These are phyloP conservation scores for Addax nasomaculatus DNA, from an alignment of 2,113 vertebrate species.

Conservation along the genomic window DNA sequence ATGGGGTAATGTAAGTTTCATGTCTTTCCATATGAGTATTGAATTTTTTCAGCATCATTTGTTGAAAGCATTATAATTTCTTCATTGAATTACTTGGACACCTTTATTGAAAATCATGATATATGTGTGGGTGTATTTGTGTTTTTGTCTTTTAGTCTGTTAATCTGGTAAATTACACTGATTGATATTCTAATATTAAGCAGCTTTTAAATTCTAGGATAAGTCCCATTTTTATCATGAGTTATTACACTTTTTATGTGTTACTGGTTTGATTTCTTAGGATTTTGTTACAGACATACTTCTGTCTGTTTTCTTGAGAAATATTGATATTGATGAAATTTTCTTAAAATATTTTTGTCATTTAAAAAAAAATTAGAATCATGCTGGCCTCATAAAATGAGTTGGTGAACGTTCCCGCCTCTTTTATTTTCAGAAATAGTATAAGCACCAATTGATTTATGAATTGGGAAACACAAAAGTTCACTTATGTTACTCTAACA, in stretches of 20 bases:
- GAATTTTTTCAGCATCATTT: not conserved
- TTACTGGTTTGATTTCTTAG: not conserved
- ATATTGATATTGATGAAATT: not conserved
- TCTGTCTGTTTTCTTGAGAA: not conserved
- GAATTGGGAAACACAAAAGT: not conserved
- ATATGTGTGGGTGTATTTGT: not conserved
- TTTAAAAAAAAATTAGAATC: not conserved
- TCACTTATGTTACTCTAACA: not conserved
- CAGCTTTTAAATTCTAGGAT: not conserved
- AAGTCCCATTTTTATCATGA: not conserved
- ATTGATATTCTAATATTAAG: not conserved
- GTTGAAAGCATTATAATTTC: not conserved
- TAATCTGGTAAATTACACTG: not conserved
- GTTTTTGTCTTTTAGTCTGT: conserved; percentile 6
- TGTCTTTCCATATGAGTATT: not conserved
- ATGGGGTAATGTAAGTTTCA: not conserved
- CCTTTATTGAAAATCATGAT: not conserved
- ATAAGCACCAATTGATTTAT: not conserved
- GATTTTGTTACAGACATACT: not conserved
- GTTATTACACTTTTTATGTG: not conserved
- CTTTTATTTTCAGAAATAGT: not conserved
- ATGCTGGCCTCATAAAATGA: not conserved
- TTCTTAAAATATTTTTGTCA: not conserved
- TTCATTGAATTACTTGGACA: not conserved
- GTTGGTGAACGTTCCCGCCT: not conserved